Conservation (phyloP, 2,888 invertebrate species). For the Drosophila kanekoi region DNA sequence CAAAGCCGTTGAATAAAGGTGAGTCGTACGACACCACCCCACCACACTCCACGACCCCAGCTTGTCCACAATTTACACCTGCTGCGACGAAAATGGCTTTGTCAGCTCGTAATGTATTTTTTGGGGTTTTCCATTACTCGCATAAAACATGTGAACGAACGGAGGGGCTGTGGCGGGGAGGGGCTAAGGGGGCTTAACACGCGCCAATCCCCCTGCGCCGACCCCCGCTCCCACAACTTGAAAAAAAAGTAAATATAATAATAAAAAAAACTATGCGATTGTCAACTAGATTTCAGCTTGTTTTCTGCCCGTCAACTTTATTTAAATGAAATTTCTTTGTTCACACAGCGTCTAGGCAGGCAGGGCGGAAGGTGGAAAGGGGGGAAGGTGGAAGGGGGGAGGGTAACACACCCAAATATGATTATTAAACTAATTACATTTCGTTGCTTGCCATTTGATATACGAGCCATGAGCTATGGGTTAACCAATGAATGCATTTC, state of each 20-base stretch:
- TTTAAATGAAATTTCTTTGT: slow-evolving; percentile 67
- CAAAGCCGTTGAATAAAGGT: slow-evolving; percentile 96
- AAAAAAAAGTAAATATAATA: neutral
- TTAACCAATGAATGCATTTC: slow-evolving; percentile 67
- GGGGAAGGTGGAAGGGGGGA: neutral
- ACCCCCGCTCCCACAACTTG: neutral
- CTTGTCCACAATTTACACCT: slow-evolving; percentile 23
- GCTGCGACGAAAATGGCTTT: slow-evolving; percentile 48
- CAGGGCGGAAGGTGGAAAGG: neutral
- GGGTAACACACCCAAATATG: slow-evolving; percentile 70
- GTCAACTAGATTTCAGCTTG: slow-evolving; percentile 45
- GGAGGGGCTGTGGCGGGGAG: slow-evolving; percentile 9
- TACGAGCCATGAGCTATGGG: slow-evolving; percentile 40
- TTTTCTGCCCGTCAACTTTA: slow-evolving; percentile 23
- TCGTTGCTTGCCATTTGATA: slow-evolving; percentile 76
- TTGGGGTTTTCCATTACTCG: slow-evolving; percentile 36
- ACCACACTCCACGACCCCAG: neutral
- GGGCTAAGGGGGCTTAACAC: neutral
- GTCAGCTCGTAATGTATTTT: slow-evolving; percentile 65
- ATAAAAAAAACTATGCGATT: slow-evolving; percentile 33
- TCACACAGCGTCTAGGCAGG: slow-evolving; percentile 18
- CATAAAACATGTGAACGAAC: slow-evolving; percentile 70
- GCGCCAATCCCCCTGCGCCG: neutral
- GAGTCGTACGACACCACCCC: slow-evolving; percentile 51
- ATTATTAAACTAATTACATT: slow-evolving; percentile 81